Evolutionary conservation across 2,888 invertebrate species (phyloP).

Genomic region (Drosophila prolongata): DNA sequence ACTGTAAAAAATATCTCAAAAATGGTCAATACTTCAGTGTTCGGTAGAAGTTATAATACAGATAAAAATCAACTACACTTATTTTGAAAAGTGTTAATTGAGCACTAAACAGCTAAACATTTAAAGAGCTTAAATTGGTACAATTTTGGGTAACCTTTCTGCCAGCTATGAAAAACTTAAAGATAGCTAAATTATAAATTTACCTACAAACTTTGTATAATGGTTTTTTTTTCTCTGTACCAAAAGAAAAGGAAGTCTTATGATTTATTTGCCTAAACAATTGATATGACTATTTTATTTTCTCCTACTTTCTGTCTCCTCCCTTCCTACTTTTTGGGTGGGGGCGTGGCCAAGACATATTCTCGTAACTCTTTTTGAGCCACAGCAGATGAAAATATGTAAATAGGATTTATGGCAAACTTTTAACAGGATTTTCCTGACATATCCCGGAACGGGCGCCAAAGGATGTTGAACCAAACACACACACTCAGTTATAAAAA

Average conservation of each 20-base stretch:
- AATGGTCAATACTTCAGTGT: too few relatives aligned
- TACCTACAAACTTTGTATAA: too few relatives aligned
- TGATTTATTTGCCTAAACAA: constrained; percentile 73
- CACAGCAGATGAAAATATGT: constrained; percentile 65
- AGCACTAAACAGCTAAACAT: too few relatives aligned
- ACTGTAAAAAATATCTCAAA: neutral
- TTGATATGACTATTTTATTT: constrained; percentile 54
- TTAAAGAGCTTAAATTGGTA: too few relatives aligned
- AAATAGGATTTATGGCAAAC: constrained; percentile 76
- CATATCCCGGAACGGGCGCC: constrained; percentile 24
- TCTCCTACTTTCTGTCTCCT: neutral
- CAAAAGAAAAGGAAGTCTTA: constrained; percentile 53
- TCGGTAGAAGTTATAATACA: too few relatives aligned
- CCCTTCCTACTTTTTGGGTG: neutral
- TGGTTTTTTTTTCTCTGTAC: neutral
- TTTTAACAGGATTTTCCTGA: constrained; percentile 73
- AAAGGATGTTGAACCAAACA: constrained; percentile 30
- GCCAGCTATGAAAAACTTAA: too few relatives aligned
- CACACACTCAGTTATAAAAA: constrained; percentile 12
- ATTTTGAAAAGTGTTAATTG: too few relatives aligned
- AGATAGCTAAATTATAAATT: too few relatives aligned
- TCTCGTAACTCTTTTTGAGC: constrained; percentile 49
- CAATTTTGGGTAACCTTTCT: too few relatives aligned
- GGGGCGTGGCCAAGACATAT: constrained; percentile 34
- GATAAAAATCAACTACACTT: too few relatives aligned